Evolutionary conservation across 2,888 invertebrate species (phyloP), one percentile per base, ranked within the genome.

Genomic region (Pyrrhia umbra): DNA sequence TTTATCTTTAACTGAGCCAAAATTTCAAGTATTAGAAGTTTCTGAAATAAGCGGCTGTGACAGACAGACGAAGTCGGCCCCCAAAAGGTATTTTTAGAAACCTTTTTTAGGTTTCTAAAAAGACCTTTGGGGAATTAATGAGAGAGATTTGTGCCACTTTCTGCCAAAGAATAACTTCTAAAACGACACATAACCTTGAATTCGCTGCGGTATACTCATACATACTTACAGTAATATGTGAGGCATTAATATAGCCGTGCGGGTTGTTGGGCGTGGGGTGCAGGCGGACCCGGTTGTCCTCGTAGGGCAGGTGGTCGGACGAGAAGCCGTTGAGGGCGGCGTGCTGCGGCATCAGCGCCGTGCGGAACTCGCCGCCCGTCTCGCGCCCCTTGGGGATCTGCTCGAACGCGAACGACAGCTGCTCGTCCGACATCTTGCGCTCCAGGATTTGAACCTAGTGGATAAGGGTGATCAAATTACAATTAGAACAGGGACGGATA

Each of bases 191-290:
- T n/a, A n/a, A n/a, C n/a, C n/a, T n/a, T n/a, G n/a, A n/a, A n/a
- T n/a, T n/a, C n/a, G n/a, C n/a, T n/a, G n/a, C n/a, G n/a, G n/a
- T n/a, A n/a, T n/a, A n/a, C n/a, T n/a, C n/a, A n/a, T n/a, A n/a
- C n/a, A 9, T 27, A 81, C 86, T 87, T 88, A 98, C 98, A 82
- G 97, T 97, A 68, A 99, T 96, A 85, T 98, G 97, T 2, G 98
- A 98, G 1, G 98, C 98, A 93, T 99, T 99, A 77, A 99, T 97
- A 84, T 99, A 99, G 13, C 99, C 99, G 84, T 96, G 96, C 56
- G 97, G 97, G 91, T 99, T 99, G 79, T 96, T 96, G 82, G 97
- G 97, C 9, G 97, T 96, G 6, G 98, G 97, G n/a, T 97, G 96
- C 20, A 99, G 92, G 67, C 97, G 95, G 34, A 99, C 97, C 52